phyloP scores from a whole-genome alignment of 2,113 vertebrate genomes.

The Aegotheles bennettii region DNA sequence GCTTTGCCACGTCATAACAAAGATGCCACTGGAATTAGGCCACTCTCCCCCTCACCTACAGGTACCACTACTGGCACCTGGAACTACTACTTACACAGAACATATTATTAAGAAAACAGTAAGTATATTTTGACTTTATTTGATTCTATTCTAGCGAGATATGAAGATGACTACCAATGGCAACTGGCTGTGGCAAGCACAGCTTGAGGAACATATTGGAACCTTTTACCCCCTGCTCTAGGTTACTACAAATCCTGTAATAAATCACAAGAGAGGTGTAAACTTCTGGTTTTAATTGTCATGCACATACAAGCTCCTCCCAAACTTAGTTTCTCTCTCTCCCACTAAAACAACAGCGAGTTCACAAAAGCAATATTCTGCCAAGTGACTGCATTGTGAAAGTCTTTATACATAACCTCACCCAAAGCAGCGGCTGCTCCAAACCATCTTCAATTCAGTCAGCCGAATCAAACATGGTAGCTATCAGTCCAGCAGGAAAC shows the following conservation, averaged over 20 bases:
- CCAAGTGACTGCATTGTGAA: not conserved
- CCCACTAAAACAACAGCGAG: not conserved
- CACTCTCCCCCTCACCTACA: not conserved
- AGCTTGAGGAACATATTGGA: not conserved
- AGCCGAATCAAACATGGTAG: accelerated
- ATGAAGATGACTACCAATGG: not conserved
- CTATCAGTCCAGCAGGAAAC: not conserved
- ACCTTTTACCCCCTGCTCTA: not conserved
- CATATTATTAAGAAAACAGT: not conserved
- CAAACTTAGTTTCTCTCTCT: not conserved
- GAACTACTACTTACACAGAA: not conserved
- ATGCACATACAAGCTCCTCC: not conserved
- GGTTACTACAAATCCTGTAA: not conserved
- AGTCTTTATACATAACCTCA: not conserved
- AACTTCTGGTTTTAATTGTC: not conserved
- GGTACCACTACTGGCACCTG: not conserved
- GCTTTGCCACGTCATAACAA: not conserved
- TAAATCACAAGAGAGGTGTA: not conserved
- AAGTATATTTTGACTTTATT: not conserved
- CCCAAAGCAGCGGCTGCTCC: not conserved
- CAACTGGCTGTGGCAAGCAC: not conserved
- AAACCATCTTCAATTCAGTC: not conserved
- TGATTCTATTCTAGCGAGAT: not conserved
- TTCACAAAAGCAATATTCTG: not conserved
- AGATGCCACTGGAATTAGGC: accelerated